These are phyloP conservation scores for Geodia barretti DNA, from an alignment of 37 sponge, comb jelly and placozoan genomes.

Conservation along the genomic window DNA sequence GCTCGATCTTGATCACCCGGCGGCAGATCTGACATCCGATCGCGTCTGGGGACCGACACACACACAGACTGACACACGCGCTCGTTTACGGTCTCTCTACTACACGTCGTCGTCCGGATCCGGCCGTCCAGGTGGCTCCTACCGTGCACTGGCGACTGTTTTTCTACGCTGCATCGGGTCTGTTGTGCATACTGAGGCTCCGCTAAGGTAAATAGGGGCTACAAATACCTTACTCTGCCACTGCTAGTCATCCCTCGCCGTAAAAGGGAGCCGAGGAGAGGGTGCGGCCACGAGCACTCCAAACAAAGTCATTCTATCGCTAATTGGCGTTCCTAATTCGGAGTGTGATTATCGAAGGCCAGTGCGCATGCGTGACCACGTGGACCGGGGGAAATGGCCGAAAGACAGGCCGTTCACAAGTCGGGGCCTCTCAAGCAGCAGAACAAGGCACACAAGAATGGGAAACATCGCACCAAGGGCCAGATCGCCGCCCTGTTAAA, in stretches of 20 bases:
- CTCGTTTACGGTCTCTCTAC: too few relatives aligned
- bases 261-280: neutral
- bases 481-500: conserved; percentile 35
- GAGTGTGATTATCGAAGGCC: neutral
- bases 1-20: neutral
- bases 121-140: too few relatives aligned
- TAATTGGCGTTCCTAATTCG: neutral
- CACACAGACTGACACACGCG: too few relatives aligned
- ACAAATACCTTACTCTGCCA: neutral
- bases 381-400: conserved; percentile 26
- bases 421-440: conserved; percentile 95
- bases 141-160: neutral
- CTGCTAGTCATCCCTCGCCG: neutral
- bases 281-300: neutral
- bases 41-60: too few relatives aligned
- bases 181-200: neutral
- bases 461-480: conserved; percentile 87
- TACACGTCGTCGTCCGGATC: too few relatives aligned
- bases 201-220: neutral
- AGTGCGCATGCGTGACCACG: conserved; percentile 53
- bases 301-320: neutral
- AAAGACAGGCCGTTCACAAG: conserved; percentile 46
- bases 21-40: neutral
- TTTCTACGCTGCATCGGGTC: neutral
- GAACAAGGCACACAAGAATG: conserved; percentile 96